These are phyloP conservation scores for Tetheella fluctuosa DNA, from an alignment of 2,888 invertebrate species.

Conservation along the genomic window DNA sequence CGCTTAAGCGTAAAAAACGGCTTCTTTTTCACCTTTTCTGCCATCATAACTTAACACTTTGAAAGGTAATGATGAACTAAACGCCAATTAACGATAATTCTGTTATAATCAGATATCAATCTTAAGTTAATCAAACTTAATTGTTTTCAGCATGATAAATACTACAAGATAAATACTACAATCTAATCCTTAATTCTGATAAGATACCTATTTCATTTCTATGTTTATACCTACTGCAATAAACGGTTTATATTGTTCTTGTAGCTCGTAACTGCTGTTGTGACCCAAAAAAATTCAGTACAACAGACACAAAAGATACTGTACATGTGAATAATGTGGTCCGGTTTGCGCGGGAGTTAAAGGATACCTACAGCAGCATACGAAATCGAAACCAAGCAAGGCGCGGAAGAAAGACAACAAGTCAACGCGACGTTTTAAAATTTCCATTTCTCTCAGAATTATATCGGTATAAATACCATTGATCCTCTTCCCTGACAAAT, in stretches of 20 bases:
- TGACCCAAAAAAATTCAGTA: not conserved
- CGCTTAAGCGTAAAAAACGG: conserved; percentile 68
- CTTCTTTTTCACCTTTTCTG: conserved; percentile 70
- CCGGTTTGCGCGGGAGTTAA: not conserved
- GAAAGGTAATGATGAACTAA: conserved; percentile 32
- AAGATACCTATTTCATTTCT: conserved; percentile 6
- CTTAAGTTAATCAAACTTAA: not conserved
- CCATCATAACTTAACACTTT: conserved; percentile 52
- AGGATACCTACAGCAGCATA: conserved; percentile 16
- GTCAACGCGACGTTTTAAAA: conserved; percentile 18
- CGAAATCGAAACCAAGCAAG: conserved; percentile 31
- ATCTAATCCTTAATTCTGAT: conserved; percentile 10
- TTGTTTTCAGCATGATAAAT: conserved; percentile 13
- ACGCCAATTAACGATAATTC: conserved; percentile 27
- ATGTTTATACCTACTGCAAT: not conserved
- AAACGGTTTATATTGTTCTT: not conserved
- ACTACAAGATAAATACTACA: too few relatives aligned
- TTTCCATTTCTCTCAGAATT: conserved; percentile 23
- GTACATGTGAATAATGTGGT: conserved; percentile 5
- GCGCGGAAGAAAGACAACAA: not conserved
- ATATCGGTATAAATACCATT: conserved; percentile 35
- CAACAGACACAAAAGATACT: not conserved
- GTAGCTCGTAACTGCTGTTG: not conserved
- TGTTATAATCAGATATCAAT: conserved; percentile 13
- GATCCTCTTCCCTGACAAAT: conserved; percentile 40